Evolutionary conservation across 64 coral and sea anemone species (phyloP), one percentile per base, ranked within the genome.

Genomic region (Anthopleura sola): DNA sequence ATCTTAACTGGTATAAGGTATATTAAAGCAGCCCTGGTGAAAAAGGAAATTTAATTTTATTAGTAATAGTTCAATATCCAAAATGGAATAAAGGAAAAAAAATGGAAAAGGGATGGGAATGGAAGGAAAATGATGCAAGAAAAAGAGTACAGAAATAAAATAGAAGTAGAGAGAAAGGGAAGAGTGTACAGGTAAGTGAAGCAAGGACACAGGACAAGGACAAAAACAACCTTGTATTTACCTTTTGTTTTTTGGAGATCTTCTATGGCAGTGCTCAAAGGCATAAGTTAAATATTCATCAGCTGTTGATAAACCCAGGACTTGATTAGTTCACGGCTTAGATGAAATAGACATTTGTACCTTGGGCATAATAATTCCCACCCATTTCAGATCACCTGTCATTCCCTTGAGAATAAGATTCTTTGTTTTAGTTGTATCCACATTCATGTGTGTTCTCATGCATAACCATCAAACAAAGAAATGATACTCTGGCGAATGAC

Each of bases 1-100:
- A 99, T 99, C 82, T 99, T 99, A 20, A 99, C 97, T 37, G 97
- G 97, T 68, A 99, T 94, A n/a, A 99, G 90, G 60, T 94, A 99
- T 39, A 99, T 85, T 50, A 99, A 89, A 82, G 95, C 90, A 69
- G 93, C 89, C 55, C 97, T 99, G 56, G 15, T 86, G 87, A 86
- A 55, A 60, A 86, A 57, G 33, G 36, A 91, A 48, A 23, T 38
- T 44, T 39, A 37, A 76, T 36, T n/a, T 36, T 71, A 83, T 28
- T 24, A 62, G 21, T 11, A 62, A 62, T n/a, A 5, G 5, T 26
- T 62, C 5, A n/a, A n/a, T 10, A 62, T 1, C 7, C 21, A 24
- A 5, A 24, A 58, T 19, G 21, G 16, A 20, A n/a, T 12, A 62
- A 0, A 62, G 5, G 23, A 10, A n/a, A 28, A 28, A 11, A 62